A percentile compares a stretch with the other conserved stretches of the same genome.
Conservation (phyloP, 2,113 vertebrate genomes). For the Pontoporia blainvillei region DNA sequence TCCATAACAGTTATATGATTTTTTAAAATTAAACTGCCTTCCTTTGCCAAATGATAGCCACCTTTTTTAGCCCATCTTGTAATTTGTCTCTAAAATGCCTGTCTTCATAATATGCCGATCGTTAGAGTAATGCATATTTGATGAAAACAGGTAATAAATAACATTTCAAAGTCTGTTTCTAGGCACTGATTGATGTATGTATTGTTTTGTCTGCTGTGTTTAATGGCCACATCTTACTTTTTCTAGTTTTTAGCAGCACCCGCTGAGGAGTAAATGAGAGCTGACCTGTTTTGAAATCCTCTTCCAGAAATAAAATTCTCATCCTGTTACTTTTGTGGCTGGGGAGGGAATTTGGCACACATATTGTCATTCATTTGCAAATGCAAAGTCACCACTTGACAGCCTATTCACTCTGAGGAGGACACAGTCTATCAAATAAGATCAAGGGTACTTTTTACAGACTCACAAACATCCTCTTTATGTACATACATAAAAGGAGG, state of each 20-base stretch:
- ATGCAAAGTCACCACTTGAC: conserved; percentile 56
- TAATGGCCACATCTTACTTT: conserved; percentile 56
- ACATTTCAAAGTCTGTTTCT: conserved; percentile 71
- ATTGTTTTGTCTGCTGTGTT: conserved; percentile 77
- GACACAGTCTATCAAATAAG: conserved; percentile 28
- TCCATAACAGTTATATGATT: conserved; percentile 75
- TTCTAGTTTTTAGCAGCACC: not conserved
- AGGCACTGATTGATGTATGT: conserved; percentile 72
- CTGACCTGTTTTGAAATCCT: conserved; percentile 72
- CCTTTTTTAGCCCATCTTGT: conserved; percentile 61
- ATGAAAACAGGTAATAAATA: conserved; percentile 81
- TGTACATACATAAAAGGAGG: conserved; percentile 39
- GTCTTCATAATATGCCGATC: conserved; percentile 73
- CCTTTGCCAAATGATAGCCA: conserved; percentile 61
- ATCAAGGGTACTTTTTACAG: conserved; percentile 64
- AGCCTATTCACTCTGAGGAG: not conserved
- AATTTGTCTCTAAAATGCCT: conserved; percentile 75
- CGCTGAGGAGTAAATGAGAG: conserved; percentile 50
- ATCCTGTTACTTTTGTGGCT: conserved; percentile 22
- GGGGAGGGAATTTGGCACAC: conserved; percentile 5
- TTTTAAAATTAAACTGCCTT: conserved; percentile 72
- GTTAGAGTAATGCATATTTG: conserved; percentile 80
- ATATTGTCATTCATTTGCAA: conserved; percentile 56
- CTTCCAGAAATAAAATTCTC: conserved; percentile 55
- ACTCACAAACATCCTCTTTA: conserved; percentile 63